Conservation (phyloP, 1,140 invertebrate species). For the Ericerus pela region DNA sequence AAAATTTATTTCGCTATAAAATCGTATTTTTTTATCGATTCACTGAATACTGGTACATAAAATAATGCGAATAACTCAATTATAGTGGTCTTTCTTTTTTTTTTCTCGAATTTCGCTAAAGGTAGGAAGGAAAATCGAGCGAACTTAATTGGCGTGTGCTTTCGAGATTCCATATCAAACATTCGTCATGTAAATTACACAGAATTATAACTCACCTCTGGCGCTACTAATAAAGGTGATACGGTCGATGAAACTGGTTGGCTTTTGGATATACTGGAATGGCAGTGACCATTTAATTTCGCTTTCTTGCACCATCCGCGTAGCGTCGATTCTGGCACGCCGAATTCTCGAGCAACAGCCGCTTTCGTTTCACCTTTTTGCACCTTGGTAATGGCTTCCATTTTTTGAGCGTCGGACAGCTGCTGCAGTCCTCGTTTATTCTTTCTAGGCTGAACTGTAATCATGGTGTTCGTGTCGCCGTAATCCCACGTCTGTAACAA, state of each 20-base stretch:
- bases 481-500: too few species aligned
- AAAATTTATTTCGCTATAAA: too few species aligned
- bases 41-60: too few species aligned
- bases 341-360: slow-evolving; percentile 61
- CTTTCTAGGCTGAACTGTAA: background rate
- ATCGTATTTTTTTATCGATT: too few species aligned
- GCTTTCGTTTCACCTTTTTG: slow-evolving; percentile 68
- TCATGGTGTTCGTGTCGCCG: too few species aligned
- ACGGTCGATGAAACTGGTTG: slow-evolving; percentile 25
- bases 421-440: slow-evolving; percentile 50
- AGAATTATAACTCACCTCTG: background rate
- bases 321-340: slow-evolving; percentile 64
- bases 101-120: too few species aligned
- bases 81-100: too few species aligned
- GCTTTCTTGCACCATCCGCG: slow-evolving; percentile 67
- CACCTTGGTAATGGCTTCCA: slow-evolving; percentile 59
- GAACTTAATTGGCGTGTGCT: too few species aligned
- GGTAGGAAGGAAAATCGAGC: too few species aligned
- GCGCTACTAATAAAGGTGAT: background rate
- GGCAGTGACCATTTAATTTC: slow-evolving; percentile 1
- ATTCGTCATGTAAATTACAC: background rate
- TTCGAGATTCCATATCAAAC: background rate
- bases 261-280: slow-evolving; percentile 42
- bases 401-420: slow-evolving; percentile 55
- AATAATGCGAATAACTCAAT: too few species aligned